Base-by-base conservation (phyloP, 2,113 vertebrate genomes). In the Lipotes vexillifer region DNA sequence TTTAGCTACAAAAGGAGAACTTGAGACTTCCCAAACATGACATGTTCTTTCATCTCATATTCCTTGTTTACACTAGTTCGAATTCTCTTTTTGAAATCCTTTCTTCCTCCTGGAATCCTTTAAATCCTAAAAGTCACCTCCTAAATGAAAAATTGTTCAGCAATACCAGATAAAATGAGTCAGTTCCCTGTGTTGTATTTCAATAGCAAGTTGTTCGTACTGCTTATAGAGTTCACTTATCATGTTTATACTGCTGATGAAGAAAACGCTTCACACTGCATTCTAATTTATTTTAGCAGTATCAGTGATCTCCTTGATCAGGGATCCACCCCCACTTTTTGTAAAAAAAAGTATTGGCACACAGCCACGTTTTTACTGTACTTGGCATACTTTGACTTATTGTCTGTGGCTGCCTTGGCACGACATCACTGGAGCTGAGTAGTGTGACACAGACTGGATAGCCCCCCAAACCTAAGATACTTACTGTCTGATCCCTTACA, bases 61-160 rank as follows among this genome's bases (percentile, higher is more conserved):
- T 59, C 65, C 80, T 75, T 49, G 65, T 57, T 85, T 66, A 81
- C 38, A 68, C 27, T 38, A 29, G 41, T 72, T 95, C 59, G 25
- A 94, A 93, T 91, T 93, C 75, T 81, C 65, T 46, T 90, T 93
- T 57, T 44, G 77, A 84, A 95, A 95, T 69, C 21, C 44, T 63
- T 91, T 61, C 33, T 69, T 63, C 74, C 29, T 92, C 78, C 57
- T 75, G 44, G 36, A 83, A 82, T 68, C 59, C 46, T 61, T 92
- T 59, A 81, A 55, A 59, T 49, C 7, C 31, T 72, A 46, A 77
- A 72, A 93, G 49, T 88, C 33, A 49, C n/a, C 36, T 72, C 18
- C 63, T 92, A 94, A 84, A 80, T 38, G 71, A 94, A 88, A 92
- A 94, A 36, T 77, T 80, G n/a, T 23, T 84, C 49, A 61, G 71